phyloP scores from a whole-genome alignment of 2,797 vertebrate genomes.

The Thaleichthys pacificus region DNA sequence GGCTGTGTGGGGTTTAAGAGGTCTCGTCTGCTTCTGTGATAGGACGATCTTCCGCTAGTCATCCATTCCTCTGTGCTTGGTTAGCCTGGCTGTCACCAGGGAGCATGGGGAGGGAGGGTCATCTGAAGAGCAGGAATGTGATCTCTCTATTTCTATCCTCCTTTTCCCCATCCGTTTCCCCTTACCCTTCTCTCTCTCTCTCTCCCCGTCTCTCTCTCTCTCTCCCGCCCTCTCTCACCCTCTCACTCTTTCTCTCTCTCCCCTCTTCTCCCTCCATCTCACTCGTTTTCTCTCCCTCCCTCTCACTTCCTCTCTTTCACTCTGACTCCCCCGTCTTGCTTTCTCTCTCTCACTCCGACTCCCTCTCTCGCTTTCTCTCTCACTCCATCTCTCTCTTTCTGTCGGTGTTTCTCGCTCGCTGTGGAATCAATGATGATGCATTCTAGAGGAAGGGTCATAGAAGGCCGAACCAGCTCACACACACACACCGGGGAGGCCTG shows the following conservation, averaged over 20 bases:
- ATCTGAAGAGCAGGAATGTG: conserved; percentile 72
- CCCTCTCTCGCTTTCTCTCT: too few species aligned
- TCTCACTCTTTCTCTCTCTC: not conserved
- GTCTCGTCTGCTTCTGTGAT: too few species aligned
- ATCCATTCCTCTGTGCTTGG: conserved; percentile 21
- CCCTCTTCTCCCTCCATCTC: too few species aligned
- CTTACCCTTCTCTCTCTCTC: not conserved
- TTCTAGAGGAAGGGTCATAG: not conserved
- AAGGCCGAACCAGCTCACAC: not conserved
- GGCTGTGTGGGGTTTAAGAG: too few species aligned
- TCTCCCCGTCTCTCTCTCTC: not conserved
- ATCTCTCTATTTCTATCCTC: conserved; percentile 32
- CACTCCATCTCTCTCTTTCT: not conserved
- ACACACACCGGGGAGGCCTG: not conserved
- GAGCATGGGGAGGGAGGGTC: conserved; percentile 66
- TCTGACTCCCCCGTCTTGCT: too few species aligned
- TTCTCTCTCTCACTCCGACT: too few species aligned
- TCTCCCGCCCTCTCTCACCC: not conserved
- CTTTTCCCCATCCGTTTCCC: not conserved
- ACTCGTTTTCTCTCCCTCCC: not conserved
- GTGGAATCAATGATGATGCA: not conserved
- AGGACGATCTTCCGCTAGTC: not conserved
- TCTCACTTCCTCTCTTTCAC: not conserved
- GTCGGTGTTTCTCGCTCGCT: not conserved
- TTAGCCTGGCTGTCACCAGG: conserved; percentile 62